Percentiles rank a stretch among this genome's conserved stretches.
Conservation (phyloP, 2,888 invertebrate species). For the Caradrina kadenii region DNA sequence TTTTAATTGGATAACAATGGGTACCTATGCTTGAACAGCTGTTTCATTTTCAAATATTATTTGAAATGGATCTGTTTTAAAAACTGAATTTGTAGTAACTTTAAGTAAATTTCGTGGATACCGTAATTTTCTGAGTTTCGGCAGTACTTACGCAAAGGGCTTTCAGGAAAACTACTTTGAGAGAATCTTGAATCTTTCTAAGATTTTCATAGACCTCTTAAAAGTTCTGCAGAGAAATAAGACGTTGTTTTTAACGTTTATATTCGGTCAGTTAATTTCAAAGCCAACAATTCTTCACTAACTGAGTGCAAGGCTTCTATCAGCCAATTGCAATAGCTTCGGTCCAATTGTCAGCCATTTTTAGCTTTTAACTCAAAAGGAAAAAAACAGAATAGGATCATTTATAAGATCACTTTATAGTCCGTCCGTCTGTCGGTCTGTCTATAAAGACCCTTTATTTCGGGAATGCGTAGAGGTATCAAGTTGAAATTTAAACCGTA, state of each 20-base stretch:
- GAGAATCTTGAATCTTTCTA: background rate
- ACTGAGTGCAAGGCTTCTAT: background rate
- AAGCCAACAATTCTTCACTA: no score
- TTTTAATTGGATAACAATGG: constrained; percentile 15
- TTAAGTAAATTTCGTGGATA: background rate
- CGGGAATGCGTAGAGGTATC: no score
- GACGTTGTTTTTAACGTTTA: background rate
- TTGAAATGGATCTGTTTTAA: background rate
- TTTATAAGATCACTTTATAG: no score
- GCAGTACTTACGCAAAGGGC: background rate
- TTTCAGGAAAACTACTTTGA: background rate
- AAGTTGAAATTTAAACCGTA: no score
- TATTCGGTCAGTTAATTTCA: background rate
- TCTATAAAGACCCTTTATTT: no score
- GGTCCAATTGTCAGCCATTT: background rate
- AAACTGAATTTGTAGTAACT: background rate
- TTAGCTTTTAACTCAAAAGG: no score
- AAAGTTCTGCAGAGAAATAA: background rate
- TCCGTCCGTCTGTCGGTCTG: no score
- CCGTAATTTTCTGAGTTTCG: background rate
- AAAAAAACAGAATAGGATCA: no score
- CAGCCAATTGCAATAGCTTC: background rate
- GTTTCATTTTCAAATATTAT: background rate
- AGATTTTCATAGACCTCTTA: background rate
- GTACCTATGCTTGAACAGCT: background rate